Evolutionary conservation across 2,888 invertebrate species (phyloP), one percentile per base, ranked within the genome.

Genomic region (Orthosia cruda): DNA sequence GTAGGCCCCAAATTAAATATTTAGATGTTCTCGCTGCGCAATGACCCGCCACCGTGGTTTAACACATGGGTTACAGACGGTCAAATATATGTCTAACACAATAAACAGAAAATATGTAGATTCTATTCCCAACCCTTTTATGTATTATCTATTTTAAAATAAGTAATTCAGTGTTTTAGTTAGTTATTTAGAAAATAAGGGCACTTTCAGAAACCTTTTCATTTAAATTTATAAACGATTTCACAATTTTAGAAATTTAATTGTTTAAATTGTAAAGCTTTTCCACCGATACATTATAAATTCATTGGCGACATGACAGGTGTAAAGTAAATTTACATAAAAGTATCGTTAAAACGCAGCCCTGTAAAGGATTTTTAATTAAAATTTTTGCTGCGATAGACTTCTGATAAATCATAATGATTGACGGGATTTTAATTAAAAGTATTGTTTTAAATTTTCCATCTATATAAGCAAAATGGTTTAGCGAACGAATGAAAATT

Each of bases 291-390:
- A 52, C 58, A 68, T 68, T 62, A 72, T 72, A 50, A 72, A 79
- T 72, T 73, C n/a, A 70, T 70, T 69, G 73, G 16, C 50, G 65
- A 78, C 75, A 63, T 75, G 84, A 77, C 88, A 89, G 87, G 88
- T 88, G 87, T 84, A 68, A 81, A 69, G 77, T 68, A 61, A 74
- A 92, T 92, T 93, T 91, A 86, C 92, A 92, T 93, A 88, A 92
- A 91, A 88, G 87, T 83, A 89, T 90, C 91, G 89, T 93, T 91
- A 91, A 88, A 89, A 81, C 80, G 87, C 71, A 89, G 83, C 81
- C 84, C 86, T 84, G 80, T 80, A 85, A 84, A 86, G 86, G 87
- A 57, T 87, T 88, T 91, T 91, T 91, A 91, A 93, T 92, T 92
- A 90, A 92, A 91, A 89, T 87, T 86, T 86, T 85, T 78, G 80